Percentiles rank a stretch among this genome's conserved stretches.
phyloP scores from a whole-genome alignment of 2,113 vertebrate genomes.

The Cisticola juncidis region DNA sequence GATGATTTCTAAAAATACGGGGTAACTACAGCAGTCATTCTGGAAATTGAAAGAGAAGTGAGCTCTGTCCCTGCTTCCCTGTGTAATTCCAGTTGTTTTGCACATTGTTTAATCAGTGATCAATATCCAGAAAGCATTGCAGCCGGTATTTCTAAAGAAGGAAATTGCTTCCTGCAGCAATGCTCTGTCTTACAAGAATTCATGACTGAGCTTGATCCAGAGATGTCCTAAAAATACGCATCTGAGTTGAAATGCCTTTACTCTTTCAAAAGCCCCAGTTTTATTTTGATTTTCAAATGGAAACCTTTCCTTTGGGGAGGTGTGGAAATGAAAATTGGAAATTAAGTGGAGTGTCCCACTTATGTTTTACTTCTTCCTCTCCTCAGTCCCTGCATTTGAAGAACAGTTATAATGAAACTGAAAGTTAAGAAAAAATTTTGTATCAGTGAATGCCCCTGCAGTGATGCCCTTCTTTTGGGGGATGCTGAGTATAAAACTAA shows the following conservation, averaged over 20 bases:
- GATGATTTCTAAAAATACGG: background rate
- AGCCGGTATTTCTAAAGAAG: background rate
- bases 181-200: background rate
- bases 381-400: background rate
- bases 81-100: background rate
- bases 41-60: background rate
- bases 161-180: background rate
- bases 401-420: background rate
- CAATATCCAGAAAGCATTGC: background rate
- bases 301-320: background rate
- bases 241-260: background rate
- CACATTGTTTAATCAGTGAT: background rate
- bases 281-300: background rate
- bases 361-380: background rate
- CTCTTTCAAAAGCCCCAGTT: background rate
- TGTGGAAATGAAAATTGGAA: background rate
- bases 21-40: background rate
- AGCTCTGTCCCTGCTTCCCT: background rate
- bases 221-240: background rate
- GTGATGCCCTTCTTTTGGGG: background rate
- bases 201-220: background rate
- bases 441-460: background rate
- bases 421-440: background rate
- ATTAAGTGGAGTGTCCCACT: rapidly evolving
- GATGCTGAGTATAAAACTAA: background rate